These are phyloP conservation scores for Ormyrus nitidulus DNA, from an alignment of 2,888 invertebrate genomes.

Conservation along the genomic window DNA sequence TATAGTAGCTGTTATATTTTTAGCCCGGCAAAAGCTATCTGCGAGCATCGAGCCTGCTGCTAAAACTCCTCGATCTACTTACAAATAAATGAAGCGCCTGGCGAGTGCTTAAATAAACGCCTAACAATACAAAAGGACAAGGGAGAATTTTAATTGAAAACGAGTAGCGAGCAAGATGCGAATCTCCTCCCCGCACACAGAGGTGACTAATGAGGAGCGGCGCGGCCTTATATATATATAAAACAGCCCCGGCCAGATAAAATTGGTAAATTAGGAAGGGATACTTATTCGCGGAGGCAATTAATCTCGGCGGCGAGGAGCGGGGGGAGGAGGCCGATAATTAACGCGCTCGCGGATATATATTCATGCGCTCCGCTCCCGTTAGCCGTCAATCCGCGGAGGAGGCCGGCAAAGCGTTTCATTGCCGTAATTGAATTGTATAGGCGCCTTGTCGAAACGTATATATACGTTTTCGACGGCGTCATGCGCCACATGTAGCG, in stretches of 20 bases:
- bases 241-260: slow-evolving; percentile 5
- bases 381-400: slow-evolving; percentile 24
- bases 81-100: no score
- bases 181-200: slow-evolving; percentile 8
- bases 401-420: slow-evolving; percentile 14
- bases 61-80: no score
- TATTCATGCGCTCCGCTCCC: slow-evolving; percentile 26
- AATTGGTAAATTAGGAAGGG: slow-evolving; percentile 28
- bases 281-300: slow-evolving; percentile 3
- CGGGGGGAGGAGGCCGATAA: no score
- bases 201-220: slow-evolving; percentile 28
- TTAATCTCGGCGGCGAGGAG: slow-evolving; percentile 24
- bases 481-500: slow-evolving; percentile 67
- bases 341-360: background rate
- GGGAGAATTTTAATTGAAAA: no score
- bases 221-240: background rate
- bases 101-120: no score
- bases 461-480: slow-evolving; percentile 7
- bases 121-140: no score
- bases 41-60: no score
- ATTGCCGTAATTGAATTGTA: slow-evolving; percentile 44
- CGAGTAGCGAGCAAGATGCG: background rate
- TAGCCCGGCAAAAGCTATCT: no score
- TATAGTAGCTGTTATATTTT: no score
- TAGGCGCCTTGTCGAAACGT: no score